Conservation (phyloP, 2,113 vertebrate genomes). For the Saguinus imperator region DNA sequence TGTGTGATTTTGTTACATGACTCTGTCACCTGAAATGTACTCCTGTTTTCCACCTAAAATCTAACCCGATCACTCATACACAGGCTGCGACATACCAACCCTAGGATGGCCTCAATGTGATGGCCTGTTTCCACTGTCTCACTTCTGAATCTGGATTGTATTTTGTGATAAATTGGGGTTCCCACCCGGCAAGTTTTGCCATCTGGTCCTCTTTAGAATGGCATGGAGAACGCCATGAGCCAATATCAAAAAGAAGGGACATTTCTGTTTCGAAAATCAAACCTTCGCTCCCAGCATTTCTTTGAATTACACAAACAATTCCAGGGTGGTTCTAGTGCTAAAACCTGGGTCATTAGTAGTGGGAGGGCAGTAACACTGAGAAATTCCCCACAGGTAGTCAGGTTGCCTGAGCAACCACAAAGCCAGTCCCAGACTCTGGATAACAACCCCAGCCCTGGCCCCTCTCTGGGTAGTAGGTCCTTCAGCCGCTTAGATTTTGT, state of each 20-base stretch:
- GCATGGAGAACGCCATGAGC: not conserved
- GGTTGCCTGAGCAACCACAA: not conserved
- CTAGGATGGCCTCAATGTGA: not conserved
- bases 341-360: not conserved
- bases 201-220: not conserved
- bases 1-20: not conserved
- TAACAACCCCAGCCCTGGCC: not conserved
- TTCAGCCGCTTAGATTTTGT: not conserved
- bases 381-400: not conserved
- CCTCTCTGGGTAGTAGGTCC: not conserved
- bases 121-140: not conserved
- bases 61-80: rapidly evolving
- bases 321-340: not conserved
- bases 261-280: not conserved
- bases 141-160: not conserved
- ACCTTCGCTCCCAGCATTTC: not conserved
- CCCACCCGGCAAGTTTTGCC: too few species aligned
- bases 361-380: not conserved
- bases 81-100: not conserved
- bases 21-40: too few species aligned
- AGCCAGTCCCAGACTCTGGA: not conserved
- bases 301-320: not conserved
- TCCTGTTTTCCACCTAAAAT: not conserved
- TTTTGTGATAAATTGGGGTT: not conserved
- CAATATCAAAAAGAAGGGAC: not conserved